phyloP scores from a whole-genome alignment of 2,888 invertebrate genomes.

The Drosophila anceps region DNA sequence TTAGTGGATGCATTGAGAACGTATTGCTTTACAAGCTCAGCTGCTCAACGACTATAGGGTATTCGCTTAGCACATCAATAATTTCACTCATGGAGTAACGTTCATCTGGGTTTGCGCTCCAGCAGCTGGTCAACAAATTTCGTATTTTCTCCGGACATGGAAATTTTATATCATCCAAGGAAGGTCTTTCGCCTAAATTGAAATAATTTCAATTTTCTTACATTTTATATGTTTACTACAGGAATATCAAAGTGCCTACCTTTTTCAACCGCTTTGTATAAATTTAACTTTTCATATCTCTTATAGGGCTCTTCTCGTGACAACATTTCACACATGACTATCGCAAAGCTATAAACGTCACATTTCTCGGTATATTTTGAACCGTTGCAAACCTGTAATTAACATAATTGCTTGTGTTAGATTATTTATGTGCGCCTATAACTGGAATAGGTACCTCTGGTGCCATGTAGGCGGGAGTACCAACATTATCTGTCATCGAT shows the following conservation, averaged over 20 bases:
- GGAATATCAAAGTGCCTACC: slow-evolving; percentile 19
- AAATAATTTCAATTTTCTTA: neutral
- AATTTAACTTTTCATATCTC: fast-evolving
- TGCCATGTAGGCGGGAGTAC: slow-evolving; percentile 52
- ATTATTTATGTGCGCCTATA: neutral
- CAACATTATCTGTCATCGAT: slow-evolving; percentile 37
- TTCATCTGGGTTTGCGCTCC: slow-evolving; percentile 16
- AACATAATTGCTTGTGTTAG: neutral
- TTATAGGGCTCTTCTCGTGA: slow-evolving; percentile 39
- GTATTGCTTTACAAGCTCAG: slow-evolving; percentile 7
- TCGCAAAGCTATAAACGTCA: slow-evolving; percentile 52
- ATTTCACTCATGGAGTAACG: slow-evolving; percentile 44
- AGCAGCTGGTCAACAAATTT: slow-evolving; percentile 33
- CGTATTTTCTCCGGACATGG: slow-evolving; percentile 22
- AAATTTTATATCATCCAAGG: neutral
- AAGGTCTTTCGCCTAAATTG: slow-evolving; percentile 41
- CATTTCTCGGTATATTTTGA: slow-evolving; percentile 35
- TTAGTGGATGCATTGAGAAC: too few species aligned
- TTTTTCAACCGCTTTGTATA: neutral
- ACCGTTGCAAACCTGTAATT: slow-evolving; percentile 24
- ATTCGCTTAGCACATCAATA: slow-evolving; percentile 2
- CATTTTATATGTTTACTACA: neutral
- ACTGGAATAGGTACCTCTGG: slow-evolving; percentile 49
- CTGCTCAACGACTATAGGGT: neutral
- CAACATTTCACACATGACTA: slow-evolving; percentile 52